A percentile compares a stretch with the other conserved stretches of the same genome.
These are phyloP conservation scores for Ischnura elegans DNA, from an alignment of 2,888 invertebrate genomes.

Conservation along the genomic window DNA sequence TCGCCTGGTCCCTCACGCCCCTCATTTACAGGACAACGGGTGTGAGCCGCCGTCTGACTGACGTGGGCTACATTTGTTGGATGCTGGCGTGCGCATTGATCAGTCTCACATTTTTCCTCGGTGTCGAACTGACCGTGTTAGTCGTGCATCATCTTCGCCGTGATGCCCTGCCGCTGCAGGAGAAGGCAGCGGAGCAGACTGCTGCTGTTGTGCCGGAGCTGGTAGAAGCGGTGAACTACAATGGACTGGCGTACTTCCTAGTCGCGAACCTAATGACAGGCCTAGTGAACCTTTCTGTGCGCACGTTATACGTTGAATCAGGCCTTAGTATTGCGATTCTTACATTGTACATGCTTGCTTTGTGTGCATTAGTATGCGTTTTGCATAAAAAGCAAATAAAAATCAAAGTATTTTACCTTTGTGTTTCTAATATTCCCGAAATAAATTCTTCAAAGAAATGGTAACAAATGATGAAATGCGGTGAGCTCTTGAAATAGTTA, in stretches of 20 bases:
- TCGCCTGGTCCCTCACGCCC: constrained; percentile 78
- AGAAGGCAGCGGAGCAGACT: background rate
- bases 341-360: constrained; percentile 52
- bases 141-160: constrained; percentile 72
- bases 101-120: constrained; percentile 80
- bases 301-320: constrained; percentile 81
- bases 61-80: constrained; percentile 90
- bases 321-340: constrained; percentile 77
- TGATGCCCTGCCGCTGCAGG: constrained; percentile 60
- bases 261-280: constrained; percentile 92
- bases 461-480: no score
- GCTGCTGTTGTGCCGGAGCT: constrained; percentile 79
- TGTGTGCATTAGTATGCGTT: constrained; percentile 18
- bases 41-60: constrained; percentile 90
- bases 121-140: constrained; percentile 80
- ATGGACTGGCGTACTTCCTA: constrained; percentile 92
- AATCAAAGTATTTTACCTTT: constrained; percentile 48
- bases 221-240: constrained; percentile 87
- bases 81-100: constrained; percentile 84
- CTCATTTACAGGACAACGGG: constrained; percentile 80
- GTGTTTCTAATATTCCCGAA: no score
- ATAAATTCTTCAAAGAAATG: no score
- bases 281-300: constrained; percentile 85
- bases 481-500: no score
- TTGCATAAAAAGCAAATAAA: constrained; percentile 43